Evolutionary conservation across 2,113 vertebrate genomes (phyloP).

Genomic region (Pagrus major): DNA sequence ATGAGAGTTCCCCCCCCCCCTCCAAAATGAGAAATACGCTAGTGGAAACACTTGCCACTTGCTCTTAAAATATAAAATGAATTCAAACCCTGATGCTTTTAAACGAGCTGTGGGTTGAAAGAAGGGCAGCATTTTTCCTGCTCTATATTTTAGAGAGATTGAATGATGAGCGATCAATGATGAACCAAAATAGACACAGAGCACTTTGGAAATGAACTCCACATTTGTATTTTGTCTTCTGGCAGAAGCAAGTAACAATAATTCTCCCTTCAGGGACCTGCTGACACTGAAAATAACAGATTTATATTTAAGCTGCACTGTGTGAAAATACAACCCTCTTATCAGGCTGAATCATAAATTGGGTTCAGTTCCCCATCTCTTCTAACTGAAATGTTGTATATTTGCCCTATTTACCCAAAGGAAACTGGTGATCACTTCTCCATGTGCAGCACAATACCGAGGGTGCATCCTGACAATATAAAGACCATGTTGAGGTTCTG

Average conservation of each 20-base stretch:
- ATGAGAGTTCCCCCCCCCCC: not conserved
- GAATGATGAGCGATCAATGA: conserved; percentile 41
- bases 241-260: conserved; percentile 52
- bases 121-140: not conserved
- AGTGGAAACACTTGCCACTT: conserved; percentile 14
- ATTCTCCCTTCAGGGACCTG: conserved; percentile 63
- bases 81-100: conserved; percentile 10
- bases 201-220: conserved; percentile 55
- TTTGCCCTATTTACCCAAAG: conserved; percentile 43
- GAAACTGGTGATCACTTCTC: not conserved
- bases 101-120: conserved; percentile 36
- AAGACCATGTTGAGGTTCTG: not conserved
- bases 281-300: conserved; percentile 58
- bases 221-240: conserved; percentile 60
- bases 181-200: conserved; percentile 38
- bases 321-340: conserved; percentile 35
- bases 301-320: conserved; percentile 50
- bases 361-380: conserved; percentile 13
- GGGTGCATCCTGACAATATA: not conserved
- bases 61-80: conserved; percentile 10
- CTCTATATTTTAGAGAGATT: conserved; percentile 1
- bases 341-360: conserved; percentile 54
- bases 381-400: conserved; percentile 28
- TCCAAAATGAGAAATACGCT: conserved; percentile 25
- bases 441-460: not conserved